Evolutionary conservation across 23 tunicate species (phyloP), one percentile per base, ranked within the genome.

Genomic region (Trididemnum nubilum): DNA sequence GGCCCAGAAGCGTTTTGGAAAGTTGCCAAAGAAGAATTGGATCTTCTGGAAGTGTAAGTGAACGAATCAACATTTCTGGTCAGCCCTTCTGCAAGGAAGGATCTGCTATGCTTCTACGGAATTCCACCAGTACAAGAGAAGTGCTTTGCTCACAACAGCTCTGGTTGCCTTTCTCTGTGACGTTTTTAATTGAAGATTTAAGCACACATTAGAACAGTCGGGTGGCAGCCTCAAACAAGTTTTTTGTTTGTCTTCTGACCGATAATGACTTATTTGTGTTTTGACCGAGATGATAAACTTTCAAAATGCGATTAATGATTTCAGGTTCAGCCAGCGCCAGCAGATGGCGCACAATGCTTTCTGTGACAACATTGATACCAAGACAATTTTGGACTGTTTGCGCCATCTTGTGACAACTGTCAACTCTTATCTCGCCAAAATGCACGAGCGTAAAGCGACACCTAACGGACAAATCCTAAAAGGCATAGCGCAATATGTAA

Each of bases 331-430:
- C 21, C 60, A 79, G 59, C 84, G 38, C 31, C 93, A 93, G 64
- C 89, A 83, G 37, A 76, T 58, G 38, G 95, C 89, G 2, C 98
- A 94, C 80, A 59, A 4, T 29, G 95, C 94, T 2, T 34, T 94
- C 34, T 94, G 98, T 57, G 98, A 94, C 64, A 94, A 94, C 63
- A 64, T 94, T 24, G 95, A 94, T 88, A 94, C 95, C 3, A 60
- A 84, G 2, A 78, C 95, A 0, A 91, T 85, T 7, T 82, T 89
- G 26, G 82, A 79, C 51, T 49, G 77, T 38, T 19, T 94, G 35
- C 84, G 95, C 36, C 91, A 94, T 26, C 88, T 94, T 1, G 95
- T 89, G 34, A 78, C 98, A 25, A 44, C 91, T 24, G 69, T 79
- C 67, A 94, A 94, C 71, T 33, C 80, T 3, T 94, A 89, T 65